These are phyloP conservation scores for Eleutherodactylus coqui DNA, from an alignment of 2,797 vertebrate species.

Conservation along the genomic window DNA sequence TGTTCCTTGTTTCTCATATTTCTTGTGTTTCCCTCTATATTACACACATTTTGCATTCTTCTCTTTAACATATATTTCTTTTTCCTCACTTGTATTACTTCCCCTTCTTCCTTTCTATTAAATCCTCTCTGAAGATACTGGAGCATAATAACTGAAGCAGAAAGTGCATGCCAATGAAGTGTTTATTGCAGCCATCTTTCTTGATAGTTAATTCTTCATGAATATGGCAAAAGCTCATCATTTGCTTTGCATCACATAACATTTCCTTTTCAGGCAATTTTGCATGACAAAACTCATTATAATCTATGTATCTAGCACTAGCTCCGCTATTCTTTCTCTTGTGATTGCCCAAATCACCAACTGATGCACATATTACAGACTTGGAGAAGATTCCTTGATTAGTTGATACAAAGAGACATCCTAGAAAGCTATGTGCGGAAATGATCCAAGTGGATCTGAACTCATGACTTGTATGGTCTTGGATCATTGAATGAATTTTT, in stretches of 20 bases:
- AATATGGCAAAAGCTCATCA: slow-evolving; percentile 48
- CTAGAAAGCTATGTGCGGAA: slow-evolving; percentile 3
- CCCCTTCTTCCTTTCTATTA: slow-evolving; percentile 14
- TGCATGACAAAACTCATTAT: slow-evolving; percentile 42
- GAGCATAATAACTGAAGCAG: slow-evolving; percentile 43
- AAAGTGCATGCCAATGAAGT: slow-evolving; percentile 46
- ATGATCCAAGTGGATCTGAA: slow-evolving; percentile 30
- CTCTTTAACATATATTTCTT: neutral
- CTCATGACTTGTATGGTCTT: neutral
- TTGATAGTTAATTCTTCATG: slow-evolving; percentile 42
- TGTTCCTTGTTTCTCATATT: neutral
- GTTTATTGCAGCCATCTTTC: slow-evolving; percentile 45
- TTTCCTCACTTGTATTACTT: neutral
- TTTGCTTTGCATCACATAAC: slow-evolving; percentile 53
- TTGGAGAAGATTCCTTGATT: slow-evolving; percentile 24
- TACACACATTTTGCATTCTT: neutral
- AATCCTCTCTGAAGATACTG: slow-evolving; percentile 33
- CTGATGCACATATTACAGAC: slow-evolving; percentile 29
- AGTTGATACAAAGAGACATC: slow-evolving; percentile 37
- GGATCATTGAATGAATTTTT: slow-evolving; percentile 31
- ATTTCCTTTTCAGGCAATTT: slow-evolving; percentile 48
- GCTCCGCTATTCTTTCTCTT: slow-evolving; percentile 3
- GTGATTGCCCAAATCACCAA: slow-evolving; percentile 32
- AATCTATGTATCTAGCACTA: slow-evolving; percentile 25
- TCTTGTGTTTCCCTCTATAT: neutral